A percentile compares a stretch with the other conserved stretches of the same genome.
Evolutionary conservation across 2,888 invertebrate species (phyloP).

Genomic region (Rotaria magnacalcarata): DNA sequence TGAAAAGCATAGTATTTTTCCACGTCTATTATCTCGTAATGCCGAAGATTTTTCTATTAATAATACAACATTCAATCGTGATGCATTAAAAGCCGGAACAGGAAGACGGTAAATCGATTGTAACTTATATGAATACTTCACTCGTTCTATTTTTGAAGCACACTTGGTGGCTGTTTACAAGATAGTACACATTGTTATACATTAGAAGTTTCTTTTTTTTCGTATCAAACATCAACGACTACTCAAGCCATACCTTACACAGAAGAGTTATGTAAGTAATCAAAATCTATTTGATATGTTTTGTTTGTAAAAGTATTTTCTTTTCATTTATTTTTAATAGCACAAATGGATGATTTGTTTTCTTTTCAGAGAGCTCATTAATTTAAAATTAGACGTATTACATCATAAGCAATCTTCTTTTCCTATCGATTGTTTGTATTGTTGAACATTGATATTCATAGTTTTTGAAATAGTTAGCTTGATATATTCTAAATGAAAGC

Average conservation of each 20-base stretch:
- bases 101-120: constrained; percentile 68
- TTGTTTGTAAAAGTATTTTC: not conserved
- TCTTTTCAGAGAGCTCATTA: not conserved
- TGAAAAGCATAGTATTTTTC: constrained; percentile 87
- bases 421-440: no score
- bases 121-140: not conserved
- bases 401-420: not conserved
- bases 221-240: constrained; percentile 70
- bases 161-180: constrained; percentile 64
- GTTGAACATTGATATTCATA: no score
- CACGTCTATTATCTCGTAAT: constrained; percentile 79
- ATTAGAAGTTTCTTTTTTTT: constrained; percentile 81
- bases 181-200: constrained; percentile 81
- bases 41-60: constrained; percentile 80
- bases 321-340: not conserved
- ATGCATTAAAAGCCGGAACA: constrained; percentile 77
- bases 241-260: constrained; percentile 72
- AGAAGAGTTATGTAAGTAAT: constrained; percentile 65
- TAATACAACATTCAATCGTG: constrained; percentile 86
- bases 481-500: no score
- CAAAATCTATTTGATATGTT: not conserved
- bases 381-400: not conserved
- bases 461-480: no score
- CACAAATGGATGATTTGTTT: not conserved
- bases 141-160: constrained; percentile 50